Evolutionary conservation across 2,888 invertebrate genomes (phyloP).

Genomic region (Andricus quercusramuli): DNA sequence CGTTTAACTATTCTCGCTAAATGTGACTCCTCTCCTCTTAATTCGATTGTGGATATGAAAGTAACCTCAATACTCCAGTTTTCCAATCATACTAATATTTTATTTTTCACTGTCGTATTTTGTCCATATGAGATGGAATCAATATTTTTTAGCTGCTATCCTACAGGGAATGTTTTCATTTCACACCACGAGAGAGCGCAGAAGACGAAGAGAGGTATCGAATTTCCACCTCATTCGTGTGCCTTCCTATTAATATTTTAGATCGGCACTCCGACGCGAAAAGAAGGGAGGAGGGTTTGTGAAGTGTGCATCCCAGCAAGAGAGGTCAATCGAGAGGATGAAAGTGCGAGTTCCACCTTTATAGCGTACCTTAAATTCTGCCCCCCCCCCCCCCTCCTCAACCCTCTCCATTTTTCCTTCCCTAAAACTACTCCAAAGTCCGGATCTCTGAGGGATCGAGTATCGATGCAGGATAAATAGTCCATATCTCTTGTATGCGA

Average conservation of each 20-base stretch:
- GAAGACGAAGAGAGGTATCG: constrained; percentile 61
- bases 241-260: constrained; percentile 73
- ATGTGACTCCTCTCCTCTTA: background rate
- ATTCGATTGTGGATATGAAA: background rate
- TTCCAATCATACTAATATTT: no score
- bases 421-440: constrained; percentile 48
- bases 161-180: constrained; percentile 25
- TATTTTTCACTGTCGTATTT: background rate
- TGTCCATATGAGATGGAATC: background rate
- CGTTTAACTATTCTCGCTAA: background rate
- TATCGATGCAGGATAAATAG: constrained; percentile 56
- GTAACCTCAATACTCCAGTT: background rate
- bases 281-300: constrained; percentile 40
- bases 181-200: constrained; percentile 48
- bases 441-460: constrained; percentile 55
- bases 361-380: constrained; percentile 37
- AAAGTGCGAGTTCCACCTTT: constrained; percentile 49
- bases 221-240: constrained; percentile 69
- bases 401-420: background rate
- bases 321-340: constrained; percentile 23
- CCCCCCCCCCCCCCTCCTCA: no score
- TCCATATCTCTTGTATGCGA: constrained; percentile 46
- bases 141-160: constrained; percentile 12
- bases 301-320: constrained; percentile 47
- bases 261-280: constrained; percentile 45